Evolutionary conservation across 2,113 vertebrate species (phyloP), one percentile per base, ranked within the genome.

Genomic region (Epinephelus fuscoguttatus): DNA sequence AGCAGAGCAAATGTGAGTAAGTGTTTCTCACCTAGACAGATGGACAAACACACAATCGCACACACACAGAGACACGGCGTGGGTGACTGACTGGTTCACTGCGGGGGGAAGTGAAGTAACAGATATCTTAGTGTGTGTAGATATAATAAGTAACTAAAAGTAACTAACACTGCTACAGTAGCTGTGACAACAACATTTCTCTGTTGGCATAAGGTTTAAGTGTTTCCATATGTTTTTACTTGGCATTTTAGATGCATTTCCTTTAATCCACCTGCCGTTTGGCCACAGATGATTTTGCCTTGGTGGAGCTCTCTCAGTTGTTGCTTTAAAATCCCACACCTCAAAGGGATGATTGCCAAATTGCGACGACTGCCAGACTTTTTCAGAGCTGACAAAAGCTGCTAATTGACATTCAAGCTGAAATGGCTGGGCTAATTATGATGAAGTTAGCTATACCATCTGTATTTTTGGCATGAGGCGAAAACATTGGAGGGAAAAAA

Each of bases 1-100:
- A 83, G 57, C 61, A 70, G 70, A 81, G 83, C 56, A 80, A 81
- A 55, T 27, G 60, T 4, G 42, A 75, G 69, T 2, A 19, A 56
- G 71, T 63, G 68, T 78, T 74, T 72, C 59, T 27, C 42, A 72
- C 50, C 59, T 18, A 9, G 25, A 67, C 76, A 25, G 49, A 81
- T 2, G 30, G 9, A 60, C 13, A 66, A 52, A 50, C 67, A 19
- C 3, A 6, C 42, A 45, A 9, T 27, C 33, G 4, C 33, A 37
- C 33, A 13, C 47, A 49, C 33, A 23, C 14, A 8, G 21, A n/a
- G 33, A 56, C 30, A 30, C 30, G 71, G 19, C 10, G 17, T 53
- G 33, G 15, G 47, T 21, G 17, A 47, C 15, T 14, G 57, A 56
- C 27, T 30, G 47, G 11, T 56, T 66, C 30, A 4, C n/a, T 66